Base-by-base conservation (phyloP, 1,140 invertebrate genomes). In the Aporrectodea caliginosa region DNA sequence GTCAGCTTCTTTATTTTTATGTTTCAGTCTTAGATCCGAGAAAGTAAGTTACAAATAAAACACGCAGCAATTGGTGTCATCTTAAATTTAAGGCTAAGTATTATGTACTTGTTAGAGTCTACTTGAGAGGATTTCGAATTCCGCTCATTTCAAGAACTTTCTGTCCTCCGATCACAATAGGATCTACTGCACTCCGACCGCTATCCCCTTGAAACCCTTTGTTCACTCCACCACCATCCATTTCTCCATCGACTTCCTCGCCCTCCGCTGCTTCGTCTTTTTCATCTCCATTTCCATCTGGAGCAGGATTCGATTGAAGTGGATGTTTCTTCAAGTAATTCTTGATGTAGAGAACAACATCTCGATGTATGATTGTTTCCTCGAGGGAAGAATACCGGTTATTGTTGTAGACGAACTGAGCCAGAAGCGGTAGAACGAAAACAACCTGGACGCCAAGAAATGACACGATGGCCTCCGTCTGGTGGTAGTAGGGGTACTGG, bases 381-480 rank as follows among this genome's bases (percentile, higher is more conserved):
- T 58, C 6, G 43, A 58, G 43, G 6, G 43, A 58, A 6, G 43
- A 58, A 58, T 58, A 58, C 6, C 43, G 73, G 33, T 74, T 74
- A 31, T 32, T 74, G 2, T 33, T 34, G 31, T 74, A 74, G 31
- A 74, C 34, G 29, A 74, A 33, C 31, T 74, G 31, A 34, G 73
- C 73, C 73, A 69, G 69, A 27, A 33, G 31, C 12, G 77, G 31
- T 27, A 78, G 27, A 34, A 78, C 31, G 16, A 78, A 69, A 30
- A 78, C 35, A 2, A 78, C 77, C 34, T 78, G 69, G 77, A 78
- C 69, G 27, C 77, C 77, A 31, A 70, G 30, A 35, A 78, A 70
- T 29, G 58, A 31, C 35, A 78, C 69, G 69, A 78, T 30, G 58
- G 32, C 71, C n/a, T 34, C 30, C 43, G 68, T 16, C 16, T 78